Conservation (phyloP, 35 echinoderm and acorn worm genomes). For the Strongylocentrotus purpuratus region DNA sequence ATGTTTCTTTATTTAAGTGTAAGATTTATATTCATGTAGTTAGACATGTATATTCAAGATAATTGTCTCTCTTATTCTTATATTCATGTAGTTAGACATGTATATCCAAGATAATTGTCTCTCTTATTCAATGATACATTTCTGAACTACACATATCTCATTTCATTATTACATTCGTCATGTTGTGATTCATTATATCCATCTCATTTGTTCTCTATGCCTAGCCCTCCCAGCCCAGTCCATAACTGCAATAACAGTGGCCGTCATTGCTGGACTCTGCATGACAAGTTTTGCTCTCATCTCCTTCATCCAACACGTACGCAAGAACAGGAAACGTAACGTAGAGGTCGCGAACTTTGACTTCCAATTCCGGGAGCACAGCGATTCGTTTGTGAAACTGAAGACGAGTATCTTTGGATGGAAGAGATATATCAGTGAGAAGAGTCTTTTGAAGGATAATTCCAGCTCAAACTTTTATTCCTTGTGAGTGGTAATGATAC, state of each 20-base stretch:
- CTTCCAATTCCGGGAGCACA: constrained; percentile 56
- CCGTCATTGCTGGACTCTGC: constrained; percentile 53
- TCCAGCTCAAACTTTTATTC: constrained; percentile 5
- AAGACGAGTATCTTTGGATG: not conserved
- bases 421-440: not conserved
- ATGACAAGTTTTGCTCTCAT: constrained; percentile 55
- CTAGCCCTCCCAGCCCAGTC: constrained; percentile 16
- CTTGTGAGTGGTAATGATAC: not conserved
- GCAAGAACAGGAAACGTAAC: constrained; percentile 45
- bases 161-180: no score
- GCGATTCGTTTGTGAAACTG: not conserved
- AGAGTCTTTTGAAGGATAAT: not conserved
- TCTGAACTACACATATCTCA: no score
- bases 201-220: not conserved
- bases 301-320: constrained; percentile 54
- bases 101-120: no score
- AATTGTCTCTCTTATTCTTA: no score
- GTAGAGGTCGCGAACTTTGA: constrained; percentile 91
- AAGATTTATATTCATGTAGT: no score
- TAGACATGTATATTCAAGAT: no score
- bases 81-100: no score
- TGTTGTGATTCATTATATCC: not conserved
- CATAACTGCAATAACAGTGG: constrained; percentile 16
- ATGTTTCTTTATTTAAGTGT: no score
- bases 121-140: no score